Base-by-base conservation (phyloP, 64 coral and sea anemone species). In the Dendronephthya gigantea region DNA sequence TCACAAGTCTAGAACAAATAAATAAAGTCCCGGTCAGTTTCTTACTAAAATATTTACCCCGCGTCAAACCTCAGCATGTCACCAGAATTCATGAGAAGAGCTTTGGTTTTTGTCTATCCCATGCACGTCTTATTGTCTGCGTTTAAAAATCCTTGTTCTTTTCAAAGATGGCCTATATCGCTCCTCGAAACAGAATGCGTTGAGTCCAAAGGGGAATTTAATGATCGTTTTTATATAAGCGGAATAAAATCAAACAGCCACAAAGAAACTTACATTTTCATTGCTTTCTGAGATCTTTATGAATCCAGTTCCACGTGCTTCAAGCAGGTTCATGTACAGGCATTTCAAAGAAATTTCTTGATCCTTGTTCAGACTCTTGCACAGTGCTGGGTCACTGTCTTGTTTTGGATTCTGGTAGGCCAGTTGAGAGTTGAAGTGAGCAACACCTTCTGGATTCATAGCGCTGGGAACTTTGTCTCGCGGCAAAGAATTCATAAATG, bases 311-410 rank as follows among this genome's bases (percentile, higher is more conserved):
- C 29, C 4, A 79, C 72, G 72, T 36, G 72, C 30, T 79, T 79
- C 32, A 74, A 74, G n/a, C 22, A 27, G 32, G 14, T 13, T 35
- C 68, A 74, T 30, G 12, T 35, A 74, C 0, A 74, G n/a, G 30
- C 32, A 30, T 74, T 74, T 74, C 68, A 74, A 74, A 74, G n/a
- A 27, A 74, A 74, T 74, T 74, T 17, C n/a, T 28, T 74, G 68
- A 74, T 74, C 68, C 30, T 74, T 79, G 11, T 29, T 33, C 2
- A 79, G 15, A 79, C 9, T 36, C 36, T 79, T 79, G 17, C 72
- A 79, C 72, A 79, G 12, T 79, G 72, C 29, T 79, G 72, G 72
- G 37, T 79, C 72, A 33, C 72, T 33, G 37, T 79, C 72, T 39
- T 79, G 72, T 34, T 79, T 39, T 0, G 72, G 72, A 39, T 79